Evolutionary conservation across 2,797 vertebrate species (phyloP).

Genomic region (Notolabrus celidotus): DNA sequence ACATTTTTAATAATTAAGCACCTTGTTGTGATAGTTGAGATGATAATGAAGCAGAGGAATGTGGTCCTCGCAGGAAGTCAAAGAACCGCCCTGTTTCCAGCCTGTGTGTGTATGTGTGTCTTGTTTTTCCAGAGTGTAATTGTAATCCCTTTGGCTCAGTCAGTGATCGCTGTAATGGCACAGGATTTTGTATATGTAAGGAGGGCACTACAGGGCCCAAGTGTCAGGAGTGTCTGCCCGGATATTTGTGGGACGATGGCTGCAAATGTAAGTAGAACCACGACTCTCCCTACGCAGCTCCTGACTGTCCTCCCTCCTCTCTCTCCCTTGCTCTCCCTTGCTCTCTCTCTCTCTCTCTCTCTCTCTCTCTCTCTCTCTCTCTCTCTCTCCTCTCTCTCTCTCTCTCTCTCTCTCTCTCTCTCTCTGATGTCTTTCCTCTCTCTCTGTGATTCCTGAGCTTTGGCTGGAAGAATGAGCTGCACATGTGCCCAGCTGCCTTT

Average conservation of each 20-base stretch:
- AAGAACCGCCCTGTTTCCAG: slow-evolving; percentile 79
- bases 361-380: slow-evolving; percentile 48
- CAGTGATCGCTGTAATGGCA: slow-evolving; percentile 98
- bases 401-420: slow-evolving; percentile 34
- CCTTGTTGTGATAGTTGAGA: slow-evolving; percentile 33
- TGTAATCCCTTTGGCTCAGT: slow-evolving; percentile 98
- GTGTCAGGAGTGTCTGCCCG: slow-evolving; percentile 97
- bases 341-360: slow-evolving; percentile 37
- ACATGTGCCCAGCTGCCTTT: slow-evolving; percentile 31
- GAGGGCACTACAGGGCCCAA: slow-evolving; percentile 95
- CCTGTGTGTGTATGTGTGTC: slow-evolving; percentile 90
- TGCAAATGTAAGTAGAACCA: slow-evolving; percentile 98
- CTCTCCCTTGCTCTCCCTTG: too few relatives aligned
- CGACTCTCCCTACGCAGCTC: slow-evolving; percentile 74
- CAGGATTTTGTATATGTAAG: slow-evolving; percentile 99
- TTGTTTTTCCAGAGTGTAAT: slow-evolving; percentile 98
- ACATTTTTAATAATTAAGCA: slow-evolving; percentile 9
- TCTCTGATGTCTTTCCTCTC: slow-evolving; percentile 49
- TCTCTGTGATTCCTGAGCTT: slow-evolving; percentile 61
- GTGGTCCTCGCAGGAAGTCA: slow-evolving; percentile 67
- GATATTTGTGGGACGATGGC: slow-evolving; percentile 98
- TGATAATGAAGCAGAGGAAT: slow-evolving; percentile 38
- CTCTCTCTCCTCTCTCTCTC: slow-evolving; percentile 47
- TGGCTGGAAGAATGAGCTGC: slow-evolving; percentile 64
- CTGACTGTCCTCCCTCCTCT: slow-evolving; percentile 32